These are phyloP conservation scores for Passer domesticus DNA, from an alignment of 2,113 vertebrate genomes.

Conservation along the genomic window DNA sequence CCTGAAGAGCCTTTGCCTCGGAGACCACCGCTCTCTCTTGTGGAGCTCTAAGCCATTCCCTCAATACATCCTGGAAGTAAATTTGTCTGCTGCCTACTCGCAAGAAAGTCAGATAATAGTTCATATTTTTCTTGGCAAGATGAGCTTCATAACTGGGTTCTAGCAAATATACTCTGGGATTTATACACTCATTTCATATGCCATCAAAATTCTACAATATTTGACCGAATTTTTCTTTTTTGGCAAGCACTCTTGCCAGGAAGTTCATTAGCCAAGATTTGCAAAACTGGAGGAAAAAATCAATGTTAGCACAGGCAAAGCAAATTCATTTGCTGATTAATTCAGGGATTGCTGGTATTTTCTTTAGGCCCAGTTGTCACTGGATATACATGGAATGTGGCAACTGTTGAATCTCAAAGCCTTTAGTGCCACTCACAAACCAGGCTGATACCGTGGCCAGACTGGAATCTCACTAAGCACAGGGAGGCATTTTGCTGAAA, in stretches of 20 bases:
- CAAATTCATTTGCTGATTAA: background rate
- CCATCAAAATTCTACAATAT: background rate
- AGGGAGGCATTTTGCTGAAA: background rate
- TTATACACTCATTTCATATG: background rate
- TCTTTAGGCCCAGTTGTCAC: background rate
- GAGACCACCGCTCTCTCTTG: background rate
- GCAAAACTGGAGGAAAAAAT: background rate
- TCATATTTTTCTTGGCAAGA: constrained; percentile 17
- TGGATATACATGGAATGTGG: background rate
- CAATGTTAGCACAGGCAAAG: constrained; percentile 23
- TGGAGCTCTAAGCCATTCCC: background rate
- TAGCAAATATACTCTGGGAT: background rate
- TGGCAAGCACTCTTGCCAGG: background rate
- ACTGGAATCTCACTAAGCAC: background rate
- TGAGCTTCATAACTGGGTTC: background rate
- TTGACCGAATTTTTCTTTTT: constrained; percentile 8
- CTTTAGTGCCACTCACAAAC: background rate
- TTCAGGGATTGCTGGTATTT: background rate
- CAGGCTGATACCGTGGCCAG: background rate
- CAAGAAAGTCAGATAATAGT: background rate
- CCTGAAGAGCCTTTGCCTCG: background rate
- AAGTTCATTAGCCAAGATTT: constrained; percentile 11
- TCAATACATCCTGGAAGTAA: background rate
- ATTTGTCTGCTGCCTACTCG: background rate
- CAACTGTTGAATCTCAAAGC: background rate